Evolutionary conservation across 2,888 invertebrate genomes (phyloP), one percentile per base, ranked within the genome.

Genomic region (Dioctria rufipes): DNA sequence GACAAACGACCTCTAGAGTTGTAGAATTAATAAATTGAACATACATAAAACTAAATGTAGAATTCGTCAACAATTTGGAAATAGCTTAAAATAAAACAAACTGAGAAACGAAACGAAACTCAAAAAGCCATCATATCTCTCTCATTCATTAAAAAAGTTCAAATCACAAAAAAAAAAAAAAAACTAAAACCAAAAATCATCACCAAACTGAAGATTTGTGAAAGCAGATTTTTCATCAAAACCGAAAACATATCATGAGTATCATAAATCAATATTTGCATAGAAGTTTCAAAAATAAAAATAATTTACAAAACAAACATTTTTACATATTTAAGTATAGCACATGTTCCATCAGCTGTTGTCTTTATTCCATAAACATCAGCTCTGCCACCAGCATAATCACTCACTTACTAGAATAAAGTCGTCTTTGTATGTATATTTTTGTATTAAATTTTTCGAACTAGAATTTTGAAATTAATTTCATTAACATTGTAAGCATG

Each of bases 131-230:
- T 73, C 73, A 73, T 73, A 73, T 73, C 73, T 42, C n/a, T n/a
- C n/a, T n/a, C n/a, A n/a, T n/a, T n/a, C 60, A 73, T 73, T 42
- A 43, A 39, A 49, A 66, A 67, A 73, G 73, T 73, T 54, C 73
- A 73, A 73, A 73, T 73, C 43, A 60, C 40, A 5, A 67, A 67
- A 13, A 46, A 5, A 5, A 67, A 67, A 13, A 46, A 5, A 8
- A 69, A 67, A 46, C 46, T 54, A 25, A 51, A 9, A 69, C 39
- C 25, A 25, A 25, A 25, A 25, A 25, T 25, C 25, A 25, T 25
- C 25, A 25, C 25, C 25, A 69, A 49, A 67, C 4, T 51, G 2
- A 46, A 25, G 11, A 54, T 1, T 11, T 54, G 54, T 11, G 46
- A 54, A 54, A 54, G n/a, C 25, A 25, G 11, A 65, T 39, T 11